phyloP scores from a whole-genome alignment of 2,113 vertebrate species.

The Bufo bufo region DNA sequence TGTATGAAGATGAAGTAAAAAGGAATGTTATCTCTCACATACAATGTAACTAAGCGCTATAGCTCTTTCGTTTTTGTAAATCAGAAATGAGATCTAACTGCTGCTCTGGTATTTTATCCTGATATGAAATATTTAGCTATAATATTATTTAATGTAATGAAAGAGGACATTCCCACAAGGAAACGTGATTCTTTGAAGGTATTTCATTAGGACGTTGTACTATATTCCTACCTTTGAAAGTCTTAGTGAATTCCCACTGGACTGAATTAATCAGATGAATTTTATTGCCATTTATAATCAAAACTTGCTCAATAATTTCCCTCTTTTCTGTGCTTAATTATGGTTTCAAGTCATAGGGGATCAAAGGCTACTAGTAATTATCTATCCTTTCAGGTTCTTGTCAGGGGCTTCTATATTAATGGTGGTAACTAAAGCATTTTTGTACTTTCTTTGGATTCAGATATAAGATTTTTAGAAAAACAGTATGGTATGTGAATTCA shows the following conservation, averaged over 20 bases:
- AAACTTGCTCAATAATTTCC: slow-evolving; percentile 55
- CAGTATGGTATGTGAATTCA: neutral
- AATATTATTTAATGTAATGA: slow-evolving; percentile 40
- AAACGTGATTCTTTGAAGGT: slow-evolving; percentile 46
- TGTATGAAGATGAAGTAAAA: neutral
- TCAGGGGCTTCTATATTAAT: slow-evolving; percentile 39
- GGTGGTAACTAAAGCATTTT: slow-evolving; percentile 6
- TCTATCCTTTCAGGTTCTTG: slow-evolving; percentile 23
- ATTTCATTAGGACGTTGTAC: slow-evolving; percentile 48
- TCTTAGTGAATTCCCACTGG: slow-evolving; percentile 40
- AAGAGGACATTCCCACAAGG: slow-evolving; percentile 11
- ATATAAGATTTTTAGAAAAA: neutral
- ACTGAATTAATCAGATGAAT: slow-evolving; percentile 51
- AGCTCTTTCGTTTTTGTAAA: neutral
- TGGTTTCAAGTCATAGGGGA: slow-evolving; percentile 42
- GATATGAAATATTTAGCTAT: slow-evolving; percentile 47
- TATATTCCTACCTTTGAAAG: slow-evolving; percentile 40
- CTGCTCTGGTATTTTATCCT: neutral
- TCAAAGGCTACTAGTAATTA: slow-evolving; percentile 54
- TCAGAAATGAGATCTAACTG: slow-evolving; percentile 1
- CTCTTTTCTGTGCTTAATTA: slow-evolving; percentile 56
- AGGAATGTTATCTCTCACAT: no score
- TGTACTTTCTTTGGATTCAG: neutral
- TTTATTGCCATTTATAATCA: slow-evolving; percentile 59
- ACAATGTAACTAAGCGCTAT: neutral